Base-by-base conservation (phyloP, 2,797 vertebrate genomes). In the Micropoecilia bifurca region DNA sequence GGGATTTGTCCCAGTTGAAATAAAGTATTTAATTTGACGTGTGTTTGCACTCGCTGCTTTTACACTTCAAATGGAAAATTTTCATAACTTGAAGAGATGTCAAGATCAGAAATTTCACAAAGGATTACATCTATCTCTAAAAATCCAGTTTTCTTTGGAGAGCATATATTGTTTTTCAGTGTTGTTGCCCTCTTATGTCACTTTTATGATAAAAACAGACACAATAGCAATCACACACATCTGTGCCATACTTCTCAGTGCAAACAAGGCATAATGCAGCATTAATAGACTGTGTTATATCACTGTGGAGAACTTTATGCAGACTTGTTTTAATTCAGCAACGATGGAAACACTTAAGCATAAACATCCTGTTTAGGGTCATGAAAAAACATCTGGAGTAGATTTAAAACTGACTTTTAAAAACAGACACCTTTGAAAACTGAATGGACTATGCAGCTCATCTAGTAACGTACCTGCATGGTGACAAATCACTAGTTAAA, bases 1-100 rank as follows among this genome's bases (percentile, higher is more conserved):
- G 82, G 81, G 76, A 83, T 79, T 79, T 79, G 78, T 71, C 69
- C 82, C 78, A 69, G 74, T 79, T 78, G 73, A 81, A 83, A 68
- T 41, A 39, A 68, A 71, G 25, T 3, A 43, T 43, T 71, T n/a
- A 71, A 83, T 63, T 48, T 25, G 22, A 16, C 0, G 12, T 85
- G 80, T 53, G 66, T 72, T 84, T 71, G 39, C 47, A 55, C 53
- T 68, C n/a, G 22, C 73, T 36, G 59, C 47, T 82, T 61, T 47
- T 9, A 79, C 41, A 33, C 80, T 76, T 86, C 6, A 53, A 36
- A 80, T 77, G 57, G 36, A 73, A 61, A 48, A 74, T 73, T 55
- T 53, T 9, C 50, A 50, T 71, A 39, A 59, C 14, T 33, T 53
- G 28, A 48, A 73, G 13, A 25, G 74, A 71, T 22, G 25, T 63